A percentile compares a stretch with the other conserved stretches of the same genome.
Evolutionary conservation across 2,888 invertebrate species (phyloP).

Genomic region (Tillus elongatus): DNA sequence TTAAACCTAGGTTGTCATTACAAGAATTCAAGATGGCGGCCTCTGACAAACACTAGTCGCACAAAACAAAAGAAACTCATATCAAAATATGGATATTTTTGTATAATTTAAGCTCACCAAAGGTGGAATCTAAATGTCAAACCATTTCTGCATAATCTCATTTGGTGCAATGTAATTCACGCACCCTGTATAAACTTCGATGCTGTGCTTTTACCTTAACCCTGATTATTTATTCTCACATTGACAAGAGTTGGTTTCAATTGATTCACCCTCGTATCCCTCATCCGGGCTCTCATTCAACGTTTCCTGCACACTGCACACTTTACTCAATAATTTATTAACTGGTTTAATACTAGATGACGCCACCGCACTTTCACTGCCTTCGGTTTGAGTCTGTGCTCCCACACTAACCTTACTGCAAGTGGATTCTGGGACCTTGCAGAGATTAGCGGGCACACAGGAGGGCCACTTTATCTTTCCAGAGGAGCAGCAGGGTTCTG

Average conservation of each 20-base stretch:
- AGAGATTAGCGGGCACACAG: constrained; percentile 41
- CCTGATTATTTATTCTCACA: too few species aligned
- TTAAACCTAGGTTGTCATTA: too few species aligned
- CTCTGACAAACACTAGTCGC: too few species aligned
- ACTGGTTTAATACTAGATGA: constrained; percentile 15
- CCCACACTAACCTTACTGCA: constrained; percentile 46
- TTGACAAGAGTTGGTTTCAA: constrained; percentile 10
- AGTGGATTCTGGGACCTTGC: constrained; percentile 15
- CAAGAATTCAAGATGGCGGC: too few species aligned
- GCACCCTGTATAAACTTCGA: too few species aligned
- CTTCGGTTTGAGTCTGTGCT: constrained; percentile 50
- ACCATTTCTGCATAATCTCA: too few species aligned
- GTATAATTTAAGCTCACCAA: too few species aligned
- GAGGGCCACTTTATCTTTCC: constrained; percentile 44
- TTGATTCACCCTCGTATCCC: constrained; percentile 69
- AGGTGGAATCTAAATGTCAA: too few species aligned
- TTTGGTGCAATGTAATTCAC: too few species aligned
- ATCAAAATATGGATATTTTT: too few species aligned
- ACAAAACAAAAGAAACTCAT: too few species aligned
- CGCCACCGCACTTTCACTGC: constrained; percentile 10
- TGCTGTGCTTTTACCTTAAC: too few species aligned
- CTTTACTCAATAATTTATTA: constrained; percentile 22
- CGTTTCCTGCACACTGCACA: constrained; percentile 36
- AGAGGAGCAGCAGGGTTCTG: constrained; percentile 27
- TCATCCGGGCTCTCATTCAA: constrained; percentile 77